These are phyloP conservation scores for Netelia virgata DNA, from an alignment of 2,888 invertebrate species.

Conservation along the genomic window DNA sequence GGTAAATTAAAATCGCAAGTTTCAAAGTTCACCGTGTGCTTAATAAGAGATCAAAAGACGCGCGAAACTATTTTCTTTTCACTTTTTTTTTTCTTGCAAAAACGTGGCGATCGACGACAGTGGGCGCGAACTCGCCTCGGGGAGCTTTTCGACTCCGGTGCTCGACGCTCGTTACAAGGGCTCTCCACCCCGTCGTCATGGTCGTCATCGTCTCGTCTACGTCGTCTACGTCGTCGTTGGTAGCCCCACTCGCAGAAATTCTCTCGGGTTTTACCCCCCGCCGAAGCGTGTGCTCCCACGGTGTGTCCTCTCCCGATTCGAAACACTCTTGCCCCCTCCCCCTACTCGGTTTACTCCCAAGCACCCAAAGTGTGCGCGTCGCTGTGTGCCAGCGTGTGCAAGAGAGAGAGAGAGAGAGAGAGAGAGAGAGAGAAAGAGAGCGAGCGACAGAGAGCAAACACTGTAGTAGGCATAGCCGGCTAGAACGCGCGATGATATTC, in stretches of 20 bases:
- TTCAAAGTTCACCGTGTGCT: slow-evolving; percentile 49
- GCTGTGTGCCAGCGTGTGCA: slow-evolving; percentile 28
- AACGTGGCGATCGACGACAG: slow-evolving; percentile 10
- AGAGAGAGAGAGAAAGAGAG: slow-evolving; percentile 3
- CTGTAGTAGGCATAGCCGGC: slow-evolving; percentile 38
- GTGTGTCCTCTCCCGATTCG: slow-evolving; percentile 78
- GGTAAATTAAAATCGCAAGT: slow-evolving; percentile 60
- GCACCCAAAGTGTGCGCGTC: slow-evolving; percentile 59
- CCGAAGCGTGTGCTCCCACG: slow-evolving; percentile 73
- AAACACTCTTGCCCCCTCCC: slow-evolving; percentile 77
- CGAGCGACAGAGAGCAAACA: slow-evolving; percentile 34
- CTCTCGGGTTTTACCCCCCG: slow-evolving; percentile 73
- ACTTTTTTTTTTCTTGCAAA: slow-evolving; percentile 9
- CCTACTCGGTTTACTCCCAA: slow-evolving; percentile 63
- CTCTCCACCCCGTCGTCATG: slow-evolving; percentile 63
- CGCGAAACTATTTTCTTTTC: slow-evolving; percentile 1
- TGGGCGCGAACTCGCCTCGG: not conserved
- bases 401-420: slow-evolving; percentile 18
- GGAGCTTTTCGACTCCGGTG: slow-evolving; percentile 47
- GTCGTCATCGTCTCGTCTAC: slow-evolving; percentile 44
- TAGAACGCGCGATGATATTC: slow-evolving; percentile 35
- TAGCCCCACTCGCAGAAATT: slow-evolving; percentile 75
- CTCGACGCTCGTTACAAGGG: slow-evolving; percentile 57
- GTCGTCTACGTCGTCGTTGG: slow-evolving; percentile 69
- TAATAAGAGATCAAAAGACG: slow-evolving; percentile 5